phyloP scores from a whole-genome alignment of 2,113 vertebrate species.

The Mormyrus lacerda region DNA sequence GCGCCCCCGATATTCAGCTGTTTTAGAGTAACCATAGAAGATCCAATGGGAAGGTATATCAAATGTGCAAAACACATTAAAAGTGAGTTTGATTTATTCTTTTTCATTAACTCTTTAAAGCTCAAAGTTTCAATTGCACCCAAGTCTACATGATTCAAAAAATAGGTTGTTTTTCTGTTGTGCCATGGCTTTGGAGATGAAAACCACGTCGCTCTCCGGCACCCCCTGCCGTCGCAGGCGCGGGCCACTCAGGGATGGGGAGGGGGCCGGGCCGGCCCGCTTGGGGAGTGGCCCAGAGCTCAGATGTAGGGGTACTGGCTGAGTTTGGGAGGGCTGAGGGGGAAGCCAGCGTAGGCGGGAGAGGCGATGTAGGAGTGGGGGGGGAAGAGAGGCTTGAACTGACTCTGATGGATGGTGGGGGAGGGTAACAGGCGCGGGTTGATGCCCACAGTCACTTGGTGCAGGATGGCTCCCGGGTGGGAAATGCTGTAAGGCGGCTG shows the following conservation, averaged over 20 bases:
- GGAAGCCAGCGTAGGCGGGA: constrained; percentile 86
- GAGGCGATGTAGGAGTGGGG: constrained; percentile 93
- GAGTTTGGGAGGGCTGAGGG: constrained; percentile 92
- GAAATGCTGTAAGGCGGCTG: constrained; percentile 79
- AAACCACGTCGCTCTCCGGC: constrained; percentile 65
- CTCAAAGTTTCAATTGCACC: constrained; percentile 97
- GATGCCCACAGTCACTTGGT: constrained; percentile 90
- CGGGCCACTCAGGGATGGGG: constrained; percentile 41
- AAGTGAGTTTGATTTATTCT: constrained; percentile 75
- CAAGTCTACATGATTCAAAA: constrained; percentile 90
- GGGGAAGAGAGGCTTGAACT: constrained; percentile 87
- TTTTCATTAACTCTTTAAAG: constrained; percentile 68
- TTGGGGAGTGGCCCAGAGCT: constrained; percentile 51
- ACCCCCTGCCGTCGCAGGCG: constrained; percentile 37
- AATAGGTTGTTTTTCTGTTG: constrained; percentile 90
- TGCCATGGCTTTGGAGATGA: constrained; percentile 89
- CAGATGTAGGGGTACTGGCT: constrained; percentile 96
- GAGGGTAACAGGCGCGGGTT: constrained; percentile 87
- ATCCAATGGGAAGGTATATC: constrained; percentile 96
- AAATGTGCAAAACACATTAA: constrained; percentile 99
- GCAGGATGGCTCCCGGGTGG: constrained; percentile 76
- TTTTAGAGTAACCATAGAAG: constrained; percentile 90
- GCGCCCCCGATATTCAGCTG: neutral
- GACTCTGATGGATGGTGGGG: constrained; percentile 87
- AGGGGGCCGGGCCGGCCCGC: constrained; percentile 34